A percentile compares a stretch with the other conserved stretches of the same genome.
Evolutionary conservation across 1,140 invertebrate species (phyloP).

Genomic region (Dinoponera quadriceps): DNA sequence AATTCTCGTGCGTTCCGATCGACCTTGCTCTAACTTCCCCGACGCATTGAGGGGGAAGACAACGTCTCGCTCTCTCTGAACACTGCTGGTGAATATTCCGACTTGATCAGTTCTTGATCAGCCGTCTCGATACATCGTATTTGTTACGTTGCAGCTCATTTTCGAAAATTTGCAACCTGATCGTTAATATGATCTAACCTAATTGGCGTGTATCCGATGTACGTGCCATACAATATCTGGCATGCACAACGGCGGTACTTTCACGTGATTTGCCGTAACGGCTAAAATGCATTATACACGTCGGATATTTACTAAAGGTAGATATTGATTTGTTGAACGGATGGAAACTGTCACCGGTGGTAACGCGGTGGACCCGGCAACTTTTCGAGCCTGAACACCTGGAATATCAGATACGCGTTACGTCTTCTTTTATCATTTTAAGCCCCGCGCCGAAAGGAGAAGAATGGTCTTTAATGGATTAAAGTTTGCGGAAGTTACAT

Average conservation of each 20-base stretch:
- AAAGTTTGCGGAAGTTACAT: constrained; percentile 50
- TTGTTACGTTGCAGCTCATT: background rate
- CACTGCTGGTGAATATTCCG: no score
- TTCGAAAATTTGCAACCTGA: background rate
- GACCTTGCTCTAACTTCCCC: no score
- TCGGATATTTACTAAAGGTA: constrained; percentile 16
- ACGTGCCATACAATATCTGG: constrained; percentile 1
- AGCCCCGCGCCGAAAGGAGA: background rate
- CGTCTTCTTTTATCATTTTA: constrained; percentile 39
- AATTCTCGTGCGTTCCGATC: constrained; percentile 6
- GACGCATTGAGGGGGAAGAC: no score
- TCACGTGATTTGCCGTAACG: constrained; percentile 4
- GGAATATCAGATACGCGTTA: constrained; percentile 38
- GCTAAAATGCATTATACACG: background rate
- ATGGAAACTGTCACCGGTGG: background rate
- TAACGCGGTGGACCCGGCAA: background rate
- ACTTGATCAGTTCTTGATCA: background rate
- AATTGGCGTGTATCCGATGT: background rate
- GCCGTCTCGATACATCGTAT: background rate
- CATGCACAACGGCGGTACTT: background rate
- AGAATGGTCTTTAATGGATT: constrained; percentile 53
- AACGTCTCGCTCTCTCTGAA: no score
- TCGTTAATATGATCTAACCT: background rate
- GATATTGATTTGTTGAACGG: constrained; percentile 5
- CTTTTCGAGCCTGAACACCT: background rate